Evolutionary conservation across 2,888 invertebrate species (phyloP).

Genomic region (Polyommatus icarus): DNA sequence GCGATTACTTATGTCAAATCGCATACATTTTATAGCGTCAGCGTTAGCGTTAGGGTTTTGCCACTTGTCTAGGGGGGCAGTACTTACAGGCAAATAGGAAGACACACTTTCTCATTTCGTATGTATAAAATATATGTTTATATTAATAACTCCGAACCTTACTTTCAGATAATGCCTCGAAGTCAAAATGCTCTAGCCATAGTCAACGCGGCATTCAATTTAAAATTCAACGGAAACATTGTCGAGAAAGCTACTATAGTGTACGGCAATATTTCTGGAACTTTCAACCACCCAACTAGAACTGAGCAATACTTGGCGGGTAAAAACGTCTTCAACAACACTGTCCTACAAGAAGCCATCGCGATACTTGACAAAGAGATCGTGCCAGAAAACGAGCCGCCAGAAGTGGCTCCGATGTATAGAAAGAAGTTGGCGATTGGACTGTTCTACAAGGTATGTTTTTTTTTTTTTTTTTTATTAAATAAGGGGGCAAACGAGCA

Average conservation of each 20-base stretch:
- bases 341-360: conserved; percentile 73
- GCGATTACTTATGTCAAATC: too few species aligned
- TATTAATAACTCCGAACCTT: neutral
- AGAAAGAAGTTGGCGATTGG: conserved; percentile 85
- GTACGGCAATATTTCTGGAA: conserved; percentile 83
- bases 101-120: neutral
- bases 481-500: too few species aligned
- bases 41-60: too few species aligned
- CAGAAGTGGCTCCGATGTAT: conserved; percentile 84
- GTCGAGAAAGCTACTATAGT: conserved; percentile 76
- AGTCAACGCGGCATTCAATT: conserved; percentile 86
- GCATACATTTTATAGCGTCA: too few species aligned
- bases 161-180: conserved; percentile 84
- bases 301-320: conserved; percentile 78
- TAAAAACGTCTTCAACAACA: conserved; percentile 63
- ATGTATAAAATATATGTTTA: too few species aligned
- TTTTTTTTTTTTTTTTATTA: too few species aligned
- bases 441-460: conserved; percentile 91
- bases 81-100: neutral
- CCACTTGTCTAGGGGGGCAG: too few species aligned
- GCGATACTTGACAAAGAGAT: conserved; percentile 80
- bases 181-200: conserved; percentile 88
- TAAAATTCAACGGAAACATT: conserved; percentile 67
- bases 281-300: conserved; percentile 79
- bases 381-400: conserved; percentile 81